phyloP scores from a whole-genome alignment of 2,888 invertebrate species.

The Actias luna region DNA sequence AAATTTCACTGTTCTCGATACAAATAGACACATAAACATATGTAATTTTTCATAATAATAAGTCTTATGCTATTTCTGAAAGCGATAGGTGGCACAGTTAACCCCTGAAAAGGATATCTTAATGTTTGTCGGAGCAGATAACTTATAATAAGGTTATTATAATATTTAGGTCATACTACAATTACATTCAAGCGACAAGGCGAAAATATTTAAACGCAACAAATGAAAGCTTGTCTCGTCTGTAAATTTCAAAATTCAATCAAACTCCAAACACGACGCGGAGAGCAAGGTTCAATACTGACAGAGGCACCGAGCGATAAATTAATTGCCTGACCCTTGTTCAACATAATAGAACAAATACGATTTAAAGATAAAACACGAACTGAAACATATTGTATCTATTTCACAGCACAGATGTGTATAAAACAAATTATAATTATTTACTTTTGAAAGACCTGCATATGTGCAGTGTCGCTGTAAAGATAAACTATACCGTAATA shows the following conservation, averaged over 20 bases:
- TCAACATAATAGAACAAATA: not conserved
- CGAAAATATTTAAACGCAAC: not conserved
- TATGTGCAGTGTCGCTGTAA: not conserved
- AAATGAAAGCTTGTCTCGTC: not conserved
- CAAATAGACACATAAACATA: too few species aligned
- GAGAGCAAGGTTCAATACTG: not conserved
- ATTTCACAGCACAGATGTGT: not conserved
- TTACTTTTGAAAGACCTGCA: not conserved
- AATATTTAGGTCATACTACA: too few species aligned
- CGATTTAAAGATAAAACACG: conserved; percentile 15
- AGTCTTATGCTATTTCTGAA: too few species aligned
- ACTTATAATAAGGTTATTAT: not conserved
- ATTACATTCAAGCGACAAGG: not conserved
- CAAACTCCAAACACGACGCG: not conserved
- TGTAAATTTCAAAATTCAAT: not conserved
- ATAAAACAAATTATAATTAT: not conserved
- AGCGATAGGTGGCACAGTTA: too few species aligned
- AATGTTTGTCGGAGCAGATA: too few species aligned
- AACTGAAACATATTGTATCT: conserved; percentile 13
- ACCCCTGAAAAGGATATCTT: too few species aligned
- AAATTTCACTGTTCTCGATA: too few species aligned
- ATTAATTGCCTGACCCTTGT: not conserved
- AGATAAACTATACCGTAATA: not conserved
- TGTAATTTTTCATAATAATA: too few species aligned
- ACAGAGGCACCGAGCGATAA: not conserved